Percentiles rank a stretch among this genome's conserved stretches.
Conservation (phyloP, 2,888 invertebrate genomes). For the Poecilobothrus nobilitatus region DNA sequence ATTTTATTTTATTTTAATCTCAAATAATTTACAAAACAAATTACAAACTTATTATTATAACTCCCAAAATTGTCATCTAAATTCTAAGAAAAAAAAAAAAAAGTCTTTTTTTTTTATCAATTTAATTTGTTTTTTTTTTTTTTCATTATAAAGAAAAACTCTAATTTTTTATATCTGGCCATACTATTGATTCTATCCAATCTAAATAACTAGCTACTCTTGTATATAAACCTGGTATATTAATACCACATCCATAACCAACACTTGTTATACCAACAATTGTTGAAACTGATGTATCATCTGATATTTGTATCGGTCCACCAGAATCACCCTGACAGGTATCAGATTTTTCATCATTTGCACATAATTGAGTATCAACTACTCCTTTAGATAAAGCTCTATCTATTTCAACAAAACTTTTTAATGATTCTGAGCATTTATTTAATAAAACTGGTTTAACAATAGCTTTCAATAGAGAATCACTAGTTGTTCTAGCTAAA, state of each 20-base stretch:
- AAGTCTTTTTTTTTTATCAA: too few relatives aligned
- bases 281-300: constrained; percentile 29
- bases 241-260: constrained; percentile 35
- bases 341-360: constrained; percentile 23
- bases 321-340: constrained; percentile 40
- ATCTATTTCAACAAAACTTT: too few relatives aligned
- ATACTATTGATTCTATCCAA: constrained; percentile 37
- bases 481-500: constrained; percentile 26
- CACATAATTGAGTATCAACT: constrained; percentile 25
- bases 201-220: constrained; percentile 37
- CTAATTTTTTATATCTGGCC: constrained; percentile 25
- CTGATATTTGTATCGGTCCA: constrained; percentile 34
- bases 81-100: too few relatives aligned
- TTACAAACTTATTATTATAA: too few relatives aligned
- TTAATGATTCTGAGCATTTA: too few relatives aligned
- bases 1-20: too few relatives aligned
- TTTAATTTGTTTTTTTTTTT: too few relatives aligned
- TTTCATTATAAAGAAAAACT: too few relatives aligned
- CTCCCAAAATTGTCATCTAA: too few relatives aligned
- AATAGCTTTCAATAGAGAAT: constrained; percentile 30
- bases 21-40: too few relatives aligned
- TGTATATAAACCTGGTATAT: constrained; percentile 36
- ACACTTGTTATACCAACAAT: constrained; percentile 36
- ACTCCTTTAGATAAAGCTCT: not conserved
- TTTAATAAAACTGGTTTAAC: not conserved